phyloP scores from a whole-genome alignment of 2,888 invertebrate species.

The Macaria liturata region DNA sequence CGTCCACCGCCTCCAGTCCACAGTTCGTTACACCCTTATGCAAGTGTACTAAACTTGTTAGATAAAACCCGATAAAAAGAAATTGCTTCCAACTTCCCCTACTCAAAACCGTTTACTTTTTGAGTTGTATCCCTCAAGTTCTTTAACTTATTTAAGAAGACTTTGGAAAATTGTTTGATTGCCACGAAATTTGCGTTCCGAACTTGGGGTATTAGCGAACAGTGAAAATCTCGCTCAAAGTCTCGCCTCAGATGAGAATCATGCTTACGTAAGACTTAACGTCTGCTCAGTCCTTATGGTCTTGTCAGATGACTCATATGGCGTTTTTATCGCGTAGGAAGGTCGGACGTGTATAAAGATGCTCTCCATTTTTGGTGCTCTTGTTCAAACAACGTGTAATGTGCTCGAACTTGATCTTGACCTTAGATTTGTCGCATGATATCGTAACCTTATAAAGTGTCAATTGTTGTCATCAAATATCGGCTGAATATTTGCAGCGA shows the following conservation, averaged over 20 bases:
- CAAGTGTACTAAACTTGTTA: conserved; percentile 34
- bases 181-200: conserved; percentile 40
- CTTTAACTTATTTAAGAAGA: conserved; percentile 35
- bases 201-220: conserved; percentile 28
- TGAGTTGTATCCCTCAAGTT: conserved; percentile 43
- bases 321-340: conserved; percentile 30
- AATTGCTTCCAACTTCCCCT: conserved; percentile 37
- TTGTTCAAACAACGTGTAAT: neutral
- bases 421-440: too few relatives aligned
- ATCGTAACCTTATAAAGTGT: too few relatives aligned
- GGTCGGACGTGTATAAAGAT: conserved; percentile 11
- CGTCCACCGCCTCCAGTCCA: conserved; percentile 21
- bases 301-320: conserved; percentile 29
- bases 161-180: conserved; percentile 46
- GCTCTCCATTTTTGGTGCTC: conserved; percentile 6
- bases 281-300: conserved; percentile 17
- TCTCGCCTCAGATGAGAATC: conserved; percentile 21
- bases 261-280: conserved; percentile 28
- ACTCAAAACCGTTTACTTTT: conserved; percentile 43
- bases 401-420: too few relatives aligned
- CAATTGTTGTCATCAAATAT: too few relatives aligned
- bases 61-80: conserved; percentile 35
- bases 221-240: conserved; percentile 23
- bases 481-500: too few relatives aligned
- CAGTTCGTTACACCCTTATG: conserved; percentile 29